Evolutionary conservation across 2,113 vertebrate genomes (phyloP), one percentile per base, ranked within the genome.

Genomic region (Micronycteris hirsuta): DNA sequence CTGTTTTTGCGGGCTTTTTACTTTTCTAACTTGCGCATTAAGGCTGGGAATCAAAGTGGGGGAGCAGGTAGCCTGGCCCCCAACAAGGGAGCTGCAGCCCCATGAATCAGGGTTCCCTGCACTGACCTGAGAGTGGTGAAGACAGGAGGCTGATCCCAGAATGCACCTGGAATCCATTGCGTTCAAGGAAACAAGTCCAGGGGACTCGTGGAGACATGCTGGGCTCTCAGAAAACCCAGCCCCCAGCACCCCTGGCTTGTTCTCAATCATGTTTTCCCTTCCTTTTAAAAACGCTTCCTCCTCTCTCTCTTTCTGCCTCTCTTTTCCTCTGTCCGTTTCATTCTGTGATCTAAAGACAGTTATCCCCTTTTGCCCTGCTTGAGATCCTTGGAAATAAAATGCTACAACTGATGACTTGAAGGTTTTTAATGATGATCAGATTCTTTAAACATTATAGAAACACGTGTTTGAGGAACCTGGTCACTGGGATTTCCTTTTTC

Each of bases 141-240:
- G 68, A 76, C 20, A 70, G 77, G 86, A 61, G 28, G 52, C 28
- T 3, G 22, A 12, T 52, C 76, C 93, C 58, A 22, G 65, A 83
- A 70, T 67, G 73, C 95, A 84, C 91, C 90, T 95, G 97, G 96
- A 91, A 78, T 38, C 77, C 73, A 93, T 76, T 94, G 58, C 26
- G 31, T 81, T 65, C 73, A n/a, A 38, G 76, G 36, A 36, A 70
- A 78, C 52, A 89, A 70, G 63, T 45, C 71, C 52, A 54, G 52
- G 22, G 28, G 52, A 83, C 74, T 28, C 8, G 0, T 52, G 49
- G 63, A 86, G 71, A 86, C 81, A 67, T 33, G 33, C 3, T 16
- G 26, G 41, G 77, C 93, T 97, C 45, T 91, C 71, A 54, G 63
- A 82, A 92, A 65, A 78, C 58, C 49, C 71, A 28, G 41, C 36